phyloP scores from a whole-genome alignment of 2,797 vertebrate genomes.

The Lerista edwardsae region DNA sequence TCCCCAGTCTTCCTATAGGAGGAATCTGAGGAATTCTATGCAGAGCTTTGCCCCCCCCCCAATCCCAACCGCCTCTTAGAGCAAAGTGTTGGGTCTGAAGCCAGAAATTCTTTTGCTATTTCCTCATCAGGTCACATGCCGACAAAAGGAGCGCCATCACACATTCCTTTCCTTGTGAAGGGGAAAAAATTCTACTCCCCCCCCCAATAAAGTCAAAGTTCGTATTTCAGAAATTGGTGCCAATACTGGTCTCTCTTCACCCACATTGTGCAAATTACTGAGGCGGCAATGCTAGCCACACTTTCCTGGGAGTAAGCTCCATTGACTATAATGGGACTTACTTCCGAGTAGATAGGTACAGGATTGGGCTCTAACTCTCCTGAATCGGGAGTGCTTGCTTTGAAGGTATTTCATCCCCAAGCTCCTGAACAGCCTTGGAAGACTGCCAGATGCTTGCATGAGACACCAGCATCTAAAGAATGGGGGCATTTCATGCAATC shows the following conservation, averaged over 20 bases:
- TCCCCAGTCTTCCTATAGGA: slow-evolving; percentile 65
- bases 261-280: neutral
- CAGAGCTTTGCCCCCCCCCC: slow-evolving; percentile 66
- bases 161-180: neutral
- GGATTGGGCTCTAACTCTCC: too few relatives aligned
- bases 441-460: neutral
- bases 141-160: slow-evolving; percentile 23
- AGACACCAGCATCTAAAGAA: neutral
- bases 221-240: neutral
- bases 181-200: neutral
- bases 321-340: too few relatives aligned
- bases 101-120: slow-evolving; percentile 79
- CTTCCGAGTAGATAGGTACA: too few relatives aligned
- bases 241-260: neutral
- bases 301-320: too few relatives aligned
- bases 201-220: neutral
- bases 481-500: neutral
- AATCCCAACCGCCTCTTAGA: slow-evolving; percentile 60
- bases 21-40: slow-evolving; percentile 74
- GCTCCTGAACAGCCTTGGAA: neutral
- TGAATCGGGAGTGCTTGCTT: neutral
- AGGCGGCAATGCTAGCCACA: too few relatives aligned
- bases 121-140: slow-evolving; percentile 74
- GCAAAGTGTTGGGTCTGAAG: slow-evolving; percentile 72
- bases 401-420: neutral